These are phyloP conservation scores for Hyphantria cunea DNA, from an alignment of 1,140 invertebrate species.

Conservation along the genomic window DNA sequence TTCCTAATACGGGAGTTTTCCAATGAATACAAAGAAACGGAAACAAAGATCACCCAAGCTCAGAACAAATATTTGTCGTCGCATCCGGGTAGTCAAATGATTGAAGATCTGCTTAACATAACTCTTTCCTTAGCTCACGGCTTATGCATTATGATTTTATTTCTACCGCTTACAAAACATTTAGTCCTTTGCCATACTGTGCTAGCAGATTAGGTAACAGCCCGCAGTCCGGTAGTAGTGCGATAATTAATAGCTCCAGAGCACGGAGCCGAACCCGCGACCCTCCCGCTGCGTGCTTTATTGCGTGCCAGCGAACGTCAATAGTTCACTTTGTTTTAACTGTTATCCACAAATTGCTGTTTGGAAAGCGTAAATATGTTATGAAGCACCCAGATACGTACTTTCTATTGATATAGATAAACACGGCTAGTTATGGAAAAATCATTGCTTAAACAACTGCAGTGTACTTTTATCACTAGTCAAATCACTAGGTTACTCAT, in stretches of 20 bases:
- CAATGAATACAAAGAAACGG: too few relatives aligned
- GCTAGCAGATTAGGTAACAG: not conserved
- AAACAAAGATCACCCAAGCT: too few relatives aligned
- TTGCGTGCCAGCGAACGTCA: constrained; percentile 8
- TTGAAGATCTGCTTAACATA: too few relatives aligned
- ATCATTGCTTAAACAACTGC: not conserved
- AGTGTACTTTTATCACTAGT: too few relatives aligned
- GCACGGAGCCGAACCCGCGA: constrained; percentile 44
- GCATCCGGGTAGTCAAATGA: too few relatives aligned
- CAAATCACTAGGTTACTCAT: too few relatives aligned
- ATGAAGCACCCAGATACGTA: not conserved
- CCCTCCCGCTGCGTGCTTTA: constrained; percentile 46
- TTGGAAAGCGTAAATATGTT: not conserved
- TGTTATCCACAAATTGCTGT: not conserved
- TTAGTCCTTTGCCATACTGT: constrained; percentile 1
- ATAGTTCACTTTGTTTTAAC: constrained; percentile 1
- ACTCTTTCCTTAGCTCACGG: too few relatives aligned
- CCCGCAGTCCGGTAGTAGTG: constrained; percentile 13
- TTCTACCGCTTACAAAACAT: too few relatives aligned
- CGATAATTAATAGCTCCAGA: constrained; percentile 43
- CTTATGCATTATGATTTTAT: too few relatives aligned
- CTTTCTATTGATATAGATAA: too few relatives aligned
- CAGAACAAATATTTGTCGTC: too few relatives aligned
- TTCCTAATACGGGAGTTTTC: too few relatives aligned
- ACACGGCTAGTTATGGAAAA: not conserved